Conservation (phyloP, 2,888 invertebrate species). For the Craniophora ligustri region DNA sequence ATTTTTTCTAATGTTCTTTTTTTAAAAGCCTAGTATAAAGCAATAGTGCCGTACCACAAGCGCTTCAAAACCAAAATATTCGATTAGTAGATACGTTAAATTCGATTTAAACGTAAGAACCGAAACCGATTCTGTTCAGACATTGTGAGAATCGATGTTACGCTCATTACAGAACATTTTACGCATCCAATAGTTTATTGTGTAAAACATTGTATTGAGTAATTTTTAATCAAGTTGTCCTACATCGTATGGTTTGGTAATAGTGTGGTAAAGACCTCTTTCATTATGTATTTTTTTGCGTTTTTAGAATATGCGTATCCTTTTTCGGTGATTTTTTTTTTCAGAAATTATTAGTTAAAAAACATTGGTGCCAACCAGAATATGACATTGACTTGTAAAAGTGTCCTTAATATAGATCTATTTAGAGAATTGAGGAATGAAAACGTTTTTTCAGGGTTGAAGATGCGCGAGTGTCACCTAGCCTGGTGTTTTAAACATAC, state of each 20-base stretch:
- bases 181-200: slow-evolving; percentile 49
- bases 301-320: too few species aligned
- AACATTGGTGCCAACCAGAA: too few species aligned
- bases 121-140: slow-evolving; percentile 62
- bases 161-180: slow-evolving; percentile 58
- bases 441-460: too few species aligned
- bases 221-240: slow-evolving; percentile 53
- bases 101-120: slow-evolving; percentile 61
- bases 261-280: slow-evolving; percentile 9
- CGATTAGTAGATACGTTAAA: slow-evolving; percentile 60
- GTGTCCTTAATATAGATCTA: too few species aligned
- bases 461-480: too few species aligned
- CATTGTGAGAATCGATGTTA: slow-evolving; percentile 67
- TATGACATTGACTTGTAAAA: too few species aligned
- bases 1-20: slow-evolving; percentile 2
- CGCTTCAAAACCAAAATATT: slow-evolving; percentile 42
- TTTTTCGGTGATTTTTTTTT: too few species aligned
- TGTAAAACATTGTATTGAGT: slow-evolving; percentile 51
- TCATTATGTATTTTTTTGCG: background rate
- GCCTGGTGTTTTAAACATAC: too few species aligned
- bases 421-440: too few species aligned
- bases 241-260: slow-evolving; percentile 47
- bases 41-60: slow-evolving; percentile 43
- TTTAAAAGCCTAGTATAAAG: slow-evolving; percentile 11
- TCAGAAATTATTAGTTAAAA: too few species aligned